Evolutionary conservation across 2,113 vertebrate species (phyloP).

Genomic region (Catharus bicknelli): DNA sequence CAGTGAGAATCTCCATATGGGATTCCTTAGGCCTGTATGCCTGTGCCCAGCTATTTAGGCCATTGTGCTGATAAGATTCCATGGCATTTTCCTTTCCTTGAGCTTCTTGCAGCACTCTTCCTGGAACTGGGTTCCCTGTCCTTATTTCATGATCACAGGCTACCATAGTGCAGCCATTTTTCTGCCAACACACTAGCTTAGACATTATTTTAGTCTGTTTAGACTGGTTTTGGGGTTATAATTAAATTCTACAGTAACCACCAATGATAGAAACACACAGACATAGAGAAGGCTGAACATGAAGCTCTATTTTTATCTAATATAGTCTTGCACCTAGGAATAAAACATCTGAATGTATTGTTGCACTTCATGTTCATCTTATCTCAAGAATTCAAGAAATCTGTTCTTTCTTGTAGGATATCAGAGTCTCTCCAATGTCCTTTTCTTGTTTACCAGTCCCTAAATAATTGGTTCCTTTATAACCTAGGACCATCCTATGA

Average conservation of each 20-base stretch:
- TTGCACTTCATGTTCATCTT: background rate
- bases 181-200: background rate
- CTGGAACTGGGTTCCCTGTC: background rate
- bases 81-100: background rate
- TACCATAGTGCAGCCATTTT: background rate
- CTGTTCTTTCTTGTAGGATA: accelerated
- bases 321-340: background rate
- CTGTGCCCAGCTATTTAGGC: background rate
- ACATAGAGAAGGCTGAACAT: background rate
- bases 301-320: background rate
- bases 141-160: background rate
- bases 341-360: background rate
- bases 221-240: background rate
- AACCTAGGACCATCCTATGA: background rate
- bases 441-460: background rate
- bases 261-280: background rate
- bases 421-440: accelerated
- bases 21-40: background rate
- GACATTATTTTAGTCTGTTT: background rate
- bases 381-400: background rate
- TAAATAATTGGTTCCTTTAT: background rate
- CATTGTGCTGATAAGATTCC: background rate
- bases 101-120: background rate
- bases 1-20: background rate
- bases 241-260: background rate